Base-by-base conservation (phyloP, 1,140 invertebrate genomes). In the Contarinia nasturtii region DNA sequence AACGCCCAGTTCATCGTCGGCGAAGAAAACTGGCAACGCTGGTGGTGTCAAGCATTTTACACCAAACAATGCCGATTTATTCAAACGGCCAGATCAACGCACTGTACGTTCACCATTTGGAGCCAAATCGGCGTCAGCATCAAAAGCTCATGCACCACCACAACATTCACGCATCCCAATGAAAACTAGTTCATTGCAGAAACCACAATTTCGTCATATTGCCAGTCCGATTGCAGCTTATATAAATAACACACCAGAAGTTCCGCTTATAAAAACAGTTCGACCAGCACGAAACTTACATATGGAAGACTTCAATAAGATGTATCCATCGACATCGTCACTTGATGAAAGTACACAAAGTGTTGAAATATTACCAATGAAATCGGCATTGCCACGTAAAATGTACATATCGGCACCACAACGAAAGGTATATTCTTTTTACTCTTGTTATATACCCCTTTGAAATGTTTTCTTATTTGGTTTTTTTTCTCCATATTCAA, bases 191-290 rank as follows among this genome's bases (percentile, higher is more conserved):
- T 45, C 50, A 34, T 44, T 49, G 38, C 50, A 50, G 2, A 54
- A 52, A 5, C 51, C 57, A 41, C 53, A 56, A 10, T 65, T 52
- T 48, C 54, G 55, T 2, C 54, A 66, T 47, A 59, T 67, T 37
- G 52, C 64, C 1, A 67, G 65, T 53, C 65, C 65, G 0, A 59
- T 67, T 20, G 56, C 58, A 17, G 45, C 59, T 0, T 66, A 66
- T 45, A 65, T 64, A 5, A 60, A 66, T 4, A 65, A 65, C 19
- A 65, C 62, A 0, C 53, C 56, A 3, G 37, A 49, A n/a, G 48
- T 50, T 2, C 53, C 53, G 17, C 17, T 47, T 5, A 38, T 12
- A 12, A 10, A 21, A 17, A 41, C 15, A 2, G 15, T 36, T 12
- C 7, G 41, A 21, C 17, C 43, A 19, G 7, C 18, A 14, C 43